Evolutionary conservation across 2,888 invertebrate genomes (phyloP).

Genomic region (Stenodema calcarata): DNA sequence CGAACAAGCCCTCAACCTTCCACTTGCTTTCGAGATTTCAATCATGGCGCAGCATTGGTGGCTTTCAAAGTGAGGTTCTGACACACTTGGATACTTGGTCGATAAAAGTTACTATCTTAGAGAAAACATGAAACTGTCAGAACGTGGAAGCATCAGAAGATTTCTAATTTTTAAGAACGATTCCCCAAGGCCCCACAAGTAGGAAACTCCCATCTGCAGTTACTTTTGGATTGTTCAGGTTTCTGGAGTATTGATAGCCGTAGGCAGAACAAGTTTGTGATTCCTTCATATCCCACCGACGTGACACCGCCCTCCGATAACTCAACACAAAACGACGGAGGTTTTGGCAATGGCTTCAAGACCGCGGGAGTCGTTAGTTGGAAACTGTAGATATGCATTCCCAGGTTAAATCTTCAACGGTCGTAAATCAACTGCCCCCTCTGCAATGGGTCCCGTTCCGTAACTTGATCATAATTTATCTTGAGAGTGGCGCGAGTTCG

Average conservation of each 20-base stretch:
- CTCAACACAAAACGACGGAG: background rate
- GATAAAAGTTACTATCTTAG: too few relatives aligned
- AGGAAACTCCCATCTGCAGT: too few relatives aligned
- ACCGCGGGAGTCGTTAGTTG: background rate
- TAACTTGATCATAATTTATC: slow-evolving; percentile 40
- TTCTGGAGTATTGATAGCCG: background rate
- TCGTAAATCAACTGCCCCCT: slow-evolving; percentile 38
- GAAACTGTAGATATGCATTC: slow-evolving; percentile 33
- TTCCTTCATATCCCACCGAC: background rate
- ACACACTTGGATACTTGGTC: too few relatives aligned
- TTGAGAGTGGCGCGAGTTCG: slow-evolving; percentile 31
- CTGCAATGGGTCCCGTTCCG: slow-evolving; percentile 6
- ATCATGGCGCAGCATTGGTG: too few relatives aligned
- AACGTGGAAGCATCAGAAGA: too few relatives aligned
- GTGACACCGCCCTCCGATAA: background rate
- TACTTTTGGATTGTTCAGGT: background rate
- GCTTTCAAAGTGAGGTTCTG: too few relatives aligned
- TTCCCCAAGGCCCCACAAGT: too few relatives aligned
- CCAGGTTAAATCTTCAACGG: slow-evolving; percentile 39
- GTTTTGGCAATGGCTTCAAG: background rate
- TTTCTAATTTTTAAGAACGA: too few relatives aligned
- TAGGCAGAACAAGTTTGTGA: background rate
- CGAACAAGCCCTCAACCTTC: too few relatives aligned
- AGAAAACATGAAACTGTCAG: too few relatives aligned
- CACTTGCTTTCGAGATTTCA: too few relatives aligned